These are phyloP conservation scores for Halichoeres trimaculatus DNA, from an alignment of 2,113 vertebrate species.

Conservation along the genomic window DNA sequence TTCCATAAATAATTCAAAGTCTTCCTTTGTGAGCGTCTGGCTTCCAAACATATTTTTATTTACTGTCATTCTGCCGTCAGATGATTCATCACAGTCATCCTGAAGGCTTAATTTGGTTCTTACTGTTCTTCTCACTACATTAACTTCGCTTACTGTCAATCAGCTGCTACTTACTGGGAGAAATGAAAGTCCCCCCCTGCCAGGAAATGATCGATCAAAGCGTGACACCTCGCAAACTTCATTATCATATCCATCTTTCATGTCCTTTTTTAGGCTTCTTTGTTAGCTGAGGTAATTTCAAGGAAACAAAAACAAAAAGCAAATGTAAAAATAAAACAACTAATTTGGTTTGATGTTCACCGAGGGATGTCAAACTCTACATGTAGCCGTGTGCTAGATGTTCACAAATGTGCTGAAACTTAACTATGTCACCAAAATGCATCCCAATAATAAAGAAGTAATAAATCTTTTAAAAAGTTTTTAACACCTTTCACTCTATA, in stretches of 20 bases:
- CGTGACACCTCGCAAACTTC: conserved; percentile 31
- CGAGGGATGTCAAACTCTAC: background rate
- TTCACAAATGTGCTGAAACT: background rate
- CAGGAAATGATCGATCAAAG: conserved; percentile 61
- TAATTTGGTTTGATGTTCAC: conserved; percentile 18
- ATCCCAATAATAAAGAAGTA: no score
- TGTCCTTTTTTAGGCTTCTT: conserved; percentile 40
- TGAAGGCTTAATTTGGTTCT: conserved; percentile 45
- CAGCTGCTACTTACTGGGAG: conserved; percentile 33
- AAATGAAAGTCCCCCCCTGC: conserved; percentile 39
- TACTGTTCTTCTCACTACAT: conserved; percentile 12
- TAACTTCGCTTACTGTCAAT: conserved; percentile 45
- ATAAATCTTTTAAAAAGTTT: no score
- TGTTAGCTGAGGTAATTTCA: conserved; percentile 45
- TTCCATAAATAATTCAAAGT: conserved; percentile 54
- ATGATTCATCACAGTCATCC: conserved; percentile 44
- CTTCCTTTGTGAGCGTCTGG: background rate
- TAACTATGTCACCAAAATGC: background rate
- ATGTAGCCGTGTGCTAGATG: background rate
- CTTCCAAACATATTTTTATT: background rate
- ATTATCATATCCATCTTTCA: conserved; percentile 48
- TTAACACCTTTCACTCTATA: no score
- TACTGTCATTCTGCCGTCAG: conserved; percentile 16
- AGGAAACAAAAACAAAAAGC: conserved; percentile 51
- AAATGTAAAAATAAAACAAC: conserved; percentile 17